Conservation (phyloP, 2,797 vertebrate species). For the Pangasius djambal region DNA sequence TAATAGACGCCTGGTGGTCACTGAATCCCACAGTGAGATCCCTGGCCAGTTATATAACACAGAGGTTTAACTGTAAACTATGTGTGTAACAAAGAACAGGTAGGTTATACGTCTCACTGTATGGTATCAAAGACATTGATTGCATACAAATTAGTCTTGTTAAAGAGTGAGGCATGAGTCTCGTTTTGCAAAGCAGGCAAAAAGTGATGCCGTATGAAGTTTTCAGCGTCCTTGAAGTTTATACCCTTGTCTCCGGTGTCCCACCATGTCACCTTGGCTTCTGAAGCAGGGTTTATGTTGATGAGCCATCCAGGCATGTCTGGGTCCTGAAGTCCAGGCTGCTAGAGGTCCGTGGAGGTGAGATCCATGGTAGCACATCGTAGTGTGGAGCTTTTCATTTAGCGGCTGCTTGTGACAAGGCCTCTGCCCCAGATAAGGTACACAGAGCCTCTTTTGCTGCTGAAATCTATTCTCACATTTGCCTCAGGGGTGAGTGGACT, state of each 20-base stretch:
- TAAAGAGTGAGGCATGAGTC: neutral
- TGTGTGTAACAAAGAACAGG: too few relatives aligned
- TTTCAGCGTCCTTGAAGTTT: slow-evolving; percentile 37
- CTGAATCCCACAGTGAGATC: neutral
- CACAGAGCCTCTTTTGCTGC: slow-evolving; percentile 88
- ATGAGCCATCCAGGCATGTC: slow-evolving; percentile 47
- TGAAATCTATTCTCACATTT: slow-evolving; percentile 99
- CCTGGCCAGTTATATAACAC: neutral
- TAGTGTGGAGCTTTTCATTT: slow-evolving; percentile 86
- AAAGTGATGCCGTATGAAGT: slow-evolving; percentile 25
- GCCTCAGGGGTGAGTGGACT: slow-evolving; percentile 95
- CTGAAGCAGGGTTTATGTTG: slow-evolving; percentile 41
- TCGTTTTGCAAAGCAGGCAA: slow-evolving; percentile 25
- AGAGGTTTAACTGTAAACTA: neutral
- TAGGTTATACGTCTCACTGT: neutral
- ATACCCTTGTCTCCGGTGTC: slow-evolving; percentile 14
- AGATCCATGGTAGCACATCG: slow-evolving; percentile 45
- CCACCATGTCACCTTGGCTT: slow-evolving; percentile 40
- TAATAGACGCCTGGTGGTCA: neutral
- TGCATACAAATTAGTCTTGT: slow-evolving; percentile 23
- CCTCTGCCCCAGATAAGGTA: slow-evolving; percentile 86
- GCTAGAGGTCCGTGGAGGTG: slow-evolving; percentile 43
- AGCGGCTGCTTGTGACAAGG: slow-evolving; percentile 85
- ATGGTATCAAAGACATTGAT: neutral
- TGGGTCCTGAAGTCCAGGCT: slow-evolving; percentile 40